Evolutionary conservation across 2,888 invertebrate genomes (phyloP), one percentile per base, ranked within the genome.

Genomic region (Deilephila porcellus): DNA sequence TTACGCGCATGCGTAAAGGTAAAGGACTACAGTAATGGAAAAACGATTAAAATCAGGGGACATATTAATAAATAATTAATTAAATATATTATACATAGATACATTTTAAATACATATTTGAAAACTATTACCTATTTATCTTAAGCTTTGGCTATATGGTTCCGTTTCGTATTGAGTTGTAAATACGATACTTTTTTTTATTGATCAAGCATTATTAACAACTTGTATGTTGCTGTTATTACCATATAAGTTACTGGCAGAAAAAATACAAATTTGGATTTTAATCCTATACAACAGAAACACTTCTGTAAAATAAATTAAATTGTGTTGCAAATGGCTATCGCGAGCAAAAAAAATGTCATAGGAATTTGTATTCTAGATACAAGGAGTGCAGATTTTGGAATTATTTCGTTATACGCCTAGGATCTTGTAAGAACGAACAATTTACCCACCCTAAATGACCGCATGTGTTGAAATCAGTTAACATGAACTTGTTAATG

Each of bases 401-500:
- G 4, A 29, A 32, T 4, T n/a, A 20, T 64, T 64, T 67, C 14
- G 17, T 20, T 25, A 67, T 7, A 45, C 29, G 37, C 37, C n/a
- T 59, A 67, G 32, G n/a, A n/a, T 53, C 17, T 56, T 64, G 20
- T 62, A 19, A 25, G 20, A 20, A 59, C 45, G 64, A 59, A 74
- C 45, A 52, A 52, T 71, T 34, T 37, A 60, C 62, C 59, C 71
- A 29, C 70, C 72, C n/a, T 62, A 59, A 59, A 77, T 20, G 45
- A 71, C 71, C 20, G 56, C 32, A 29, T 17, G 74, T 81, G 83
- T 82, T 82, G 87, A 86, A 85, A 88, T 81, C 83, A 83, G 80
- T 92, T 92, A 89, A 83, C 88, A 80, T 71, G 78, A 76, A 75
- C 75, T 77, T 83, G 92, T 80, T 88, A 92, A 90, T 84, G 75